phyloP scores from a whole-genome alignment of 2,888 invertebrate genomes.

The Scaeva pyrastri region DNA sequence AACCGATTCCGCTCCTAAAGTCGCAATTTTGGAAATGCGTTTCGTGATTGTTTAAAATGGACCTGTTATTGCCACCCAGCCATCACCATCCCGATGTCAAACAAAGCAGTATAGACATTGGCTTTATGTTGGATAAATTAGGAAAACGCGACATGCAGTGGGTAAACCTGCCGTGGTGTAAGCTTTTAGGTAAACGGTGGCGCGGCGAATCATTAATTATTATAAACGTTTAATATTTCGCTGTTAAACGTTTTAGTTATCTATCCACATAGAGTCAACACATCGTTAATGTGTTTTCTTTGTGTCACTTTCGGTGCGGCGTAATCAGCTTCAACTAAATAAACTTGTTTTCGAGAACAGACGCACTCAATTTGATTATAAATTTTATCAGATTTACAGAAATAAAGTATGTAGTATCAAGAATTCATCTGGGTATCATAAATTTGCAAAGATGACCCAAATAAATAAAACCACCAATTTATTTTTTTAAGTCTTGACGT shows the following conservation, averaged over 20 bases:
- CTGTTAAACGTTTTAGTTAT: slow-evolving; percentile 43
- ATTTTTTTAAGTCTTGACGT: neutral
- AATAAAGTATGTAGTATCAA: slow-evolving; percentile 1
- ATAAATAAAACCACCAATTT: slow-evolving; percentile 22
- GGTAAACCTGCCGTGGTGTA: slow-evolving; percentile 12
- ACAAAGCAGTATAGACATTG: slow-evolving; percentile 36
- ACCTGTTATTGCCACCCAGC: neutral
- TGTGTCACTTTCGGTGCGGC: slow-evolving; percentile 19
- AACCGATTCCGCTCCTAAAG: slow-evolving; percentile 25
- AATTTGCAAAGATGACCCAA: slow-evolving; percentile 52
- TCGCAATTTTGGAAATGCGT: slow-evolving; percentile 52
- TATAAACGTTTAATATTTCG: slow-evolving; percentile 32
- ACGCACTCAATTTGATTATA: slow-evolving; percentile 20
- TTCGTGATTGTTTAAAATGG: slow-evolving; percentile 12
- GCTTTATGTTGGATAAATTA: neutral
- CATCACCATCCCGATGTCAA: neutral
- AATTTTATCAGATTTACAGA: slow-evolving; percentile 28
- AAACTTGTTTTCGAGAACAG: slow-evolving; percentile 53
- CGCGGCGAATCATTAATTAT: slow-evolving; percentile 7
- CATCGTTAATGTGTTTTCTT: slow-evolving; percentile 35
- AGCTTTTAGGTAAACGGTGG: slow-evolving; percentile 5
- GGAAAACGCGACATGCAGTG: slow-evolving; percentile 6
- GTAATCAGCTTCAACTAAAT: slow-evolving; percentile 46
- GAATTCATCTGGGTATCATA: slow-evolving; percentile 5
- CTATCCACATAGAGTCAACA: slow-evolving; percentile 41